Evolutionary conservation across 2,113 vertebrate genomes (phyloP), one percentile per base, ranked within the genome.

Genomic region (Caracal caracal): DNA sequence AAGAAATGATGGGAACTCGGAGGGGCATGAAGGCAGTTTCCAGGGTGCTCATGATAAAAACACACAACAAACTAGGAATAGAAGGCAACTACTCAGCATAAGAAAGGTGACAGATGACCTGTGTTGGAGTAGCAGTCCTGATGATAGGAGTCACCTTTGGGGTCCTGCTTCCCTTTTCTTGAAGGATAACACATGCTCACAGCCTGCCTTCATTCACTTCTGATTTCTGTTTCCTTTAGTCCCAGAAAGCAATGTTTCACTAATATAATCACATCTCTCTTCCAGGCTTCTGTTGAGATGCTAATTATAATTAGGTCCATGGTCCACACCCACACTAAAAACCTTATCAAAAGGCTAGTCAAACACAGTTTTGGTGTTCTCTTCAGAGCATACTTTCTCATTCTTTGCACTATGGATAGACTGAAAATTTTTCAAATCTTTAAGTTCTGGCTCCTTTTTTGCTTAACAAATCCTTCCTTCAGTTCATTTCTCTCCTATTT

Each of bases 391-490:
- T 53, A 10, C 40, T 80, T 86, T 90, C 51, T 61, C 63, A 95
- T 87, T 92, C 87, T 86, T 79, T 87, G 20, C 20, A 92, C 63
- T n/a, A 37, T 30, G 28, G n/a, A 86, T 26, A 71, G 43, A 75
- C 40, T 53, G 24, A 79, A 30, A 63, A 80, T 80, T 80, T 87
- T 63, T n/a, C 28, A 63, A 35, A 76, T 78, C 26, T 61, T 86
- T n/a, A 91, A 85, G 26, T 86, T 86, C 73, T 80, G 15, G 20
- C 63, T 61, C 40, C 75, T 61, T 91, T 51, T 61, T 28, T 70
- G 63, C 28, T 86, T 91, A 86, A 91, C 40, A 95, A 91, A 86
- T 68, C 61, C 33, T 95, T 53, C 30, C 30, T 65, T 87, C 78
- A 80, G 49, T 71, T 81, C 26, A 51, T 53, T 86, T 95, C 53